phyloP scores from a whole-genome alignment of 2,113 vertebrate genomes.

The Semnopithecus entellus region DNA sequence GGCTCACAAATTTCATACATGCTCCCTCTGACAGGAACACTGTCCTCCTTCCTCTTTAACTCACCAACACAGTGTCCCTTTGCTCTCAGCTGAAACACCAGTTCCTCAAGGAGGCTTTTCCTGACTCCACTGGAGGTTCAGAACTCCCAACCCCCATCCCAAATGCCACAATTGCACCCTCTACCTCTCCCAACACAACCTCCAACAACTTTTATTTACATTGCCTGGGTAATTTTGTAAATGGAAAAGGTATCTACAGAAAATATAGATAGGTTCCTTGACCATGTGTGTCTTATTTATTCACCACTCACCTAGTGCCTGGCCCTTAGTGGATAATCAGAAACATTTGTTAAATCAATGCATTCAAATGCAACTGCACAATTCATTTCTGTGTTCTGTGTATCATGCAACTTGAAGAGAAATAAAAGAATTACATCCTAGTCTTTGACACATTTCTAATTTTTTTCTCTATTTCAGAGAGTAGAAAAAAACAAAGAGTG shows the following conservation, averaged over 20 bases:
- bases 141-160: background rate
- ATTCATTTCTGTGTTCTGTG: background rate
- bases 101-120: background rate
- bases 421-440: background rate
- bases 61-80: background rate
- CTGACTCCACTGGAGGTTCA: fast-evolving
- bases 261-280: background rate
- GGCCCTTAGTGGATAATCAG: background rate
- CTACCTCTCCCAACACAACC: background rate
- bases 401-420: background rate
- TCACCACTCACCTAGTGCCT: too few relatives aligned
- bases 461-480: background rate
- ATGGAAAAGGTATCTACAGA: background rate
- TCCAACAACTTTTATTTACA: background rate
- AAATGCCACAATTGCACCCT: fast-evolving
- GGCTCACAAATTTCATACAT: background rate
- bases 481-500: background rate
- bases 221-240: background rate
- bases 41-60: background rate
- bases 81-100: background rate
- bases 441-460: background rate
- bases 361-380: background rate
- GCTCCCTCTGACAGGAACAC: background rate
- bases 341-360: background rate
- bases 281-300: background rate